Evolutionary conservation across 2,797 vertebrate species (phyloP).

Genomic region (Pachyuromys duprasi): DNA sequence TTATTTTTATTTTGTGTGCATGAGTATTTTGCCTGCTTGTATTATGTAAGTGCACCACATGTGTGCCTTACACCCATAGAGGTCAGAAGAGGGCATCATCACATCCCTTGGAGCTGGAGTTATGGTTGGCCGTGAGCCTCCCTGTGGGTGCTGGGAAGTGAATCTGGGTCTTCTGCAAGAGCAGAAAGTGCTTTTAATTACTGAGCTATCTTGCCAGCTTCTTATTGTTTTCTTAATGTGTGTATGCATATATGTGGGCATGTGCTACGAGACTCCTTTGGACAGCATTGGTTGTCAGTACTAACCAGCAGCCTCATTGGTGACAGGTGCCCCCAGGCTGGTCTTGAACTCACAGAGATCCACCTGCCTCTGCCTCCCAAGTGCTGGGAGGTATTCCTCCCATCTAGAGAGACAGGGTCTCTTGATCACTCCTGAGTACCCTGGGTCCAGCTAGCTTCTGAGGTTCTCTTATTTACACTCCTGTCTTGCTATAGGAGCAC

Average conservation of each 20-base stretch:
- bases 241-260: neutral
- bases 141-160: neutral
- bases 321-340: neutral
- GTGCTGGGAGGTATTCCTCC: neutral
- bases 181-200: neutral
- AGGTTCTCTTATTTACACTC: neutral
- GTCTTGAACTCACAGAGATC: neutral
- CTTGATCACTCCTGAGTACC: neutral
- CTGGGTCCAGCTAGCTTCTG: neutral
- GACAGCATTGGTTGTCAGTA: neutral
- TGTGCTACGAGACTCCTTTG: neutral
- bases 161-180: neutral
- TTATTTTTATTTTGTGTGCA: neutral
- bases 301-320: neutral
- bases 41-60: neutral
- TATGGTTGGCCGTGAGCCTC: neutral
- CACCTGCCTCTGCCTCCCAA: neutral
- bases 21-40: neutral
- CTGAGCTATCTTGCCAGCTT: neutral
- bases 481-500: neutral
- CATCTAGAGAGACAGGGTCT: neutral
- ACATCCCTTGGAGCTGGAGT: neutral
- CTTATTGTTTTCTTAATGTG: neutral
- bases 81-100: neutral
- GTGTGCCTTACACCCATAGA: neutral